Percentiles rank a stretch among this genome's conserved stretches.
Evolutionary conservation across 2,113 vertebrate genomes (phyloP).

Genomic region (Trogon melanurus): DNA sequence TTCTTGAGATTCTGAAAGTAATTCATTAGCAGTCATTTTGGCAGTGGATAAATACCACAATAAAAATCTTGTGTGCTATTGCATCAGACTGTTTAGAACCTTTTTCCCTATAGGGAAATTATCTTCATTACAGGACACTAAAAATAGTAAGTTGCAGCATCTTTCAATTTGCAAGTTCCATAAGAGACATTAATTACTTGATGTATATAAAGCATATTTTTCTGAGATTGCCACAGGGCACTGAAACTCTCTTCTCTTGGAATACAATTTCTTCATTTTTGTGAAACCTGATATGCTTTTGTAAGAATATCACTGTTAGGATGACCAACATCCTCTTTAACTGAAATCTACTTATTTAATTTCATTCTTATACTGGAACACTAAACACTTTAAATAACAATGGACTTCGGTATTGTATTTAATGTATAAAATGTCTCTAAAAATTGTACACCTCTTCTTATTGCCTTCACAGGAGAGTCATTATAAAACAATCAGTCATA

Average conservation of each 20-base stretch:
- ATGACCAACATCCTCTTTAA: neutral
- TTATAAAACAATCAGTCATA: neutral
- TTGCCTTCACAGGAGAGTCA: neutral
- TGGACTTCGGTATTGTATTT: neutral
- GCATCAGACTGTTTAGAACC: neutral
- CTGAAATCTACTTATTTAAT: neutral
- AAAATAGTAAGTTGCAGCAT: neutral
- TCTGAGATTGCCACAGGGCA: neutral
- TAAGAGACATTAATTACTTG: neutral
- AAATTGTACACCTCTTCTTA: neutral
- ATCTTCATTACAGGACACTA: slow-evolving; percentile 12
- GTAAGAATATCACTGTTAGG: neutral
- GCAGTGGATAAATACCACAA: neutral
- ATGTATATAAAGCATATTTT: neutral
- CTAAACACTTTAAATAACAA: neutral
- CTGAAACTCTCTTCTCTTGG: neutral
- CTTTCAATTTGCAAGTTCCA: neutral
- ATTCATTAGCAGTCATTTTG: neutral
- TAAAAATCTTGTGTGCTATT: neutral
- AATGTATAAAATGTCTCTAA: neutral
- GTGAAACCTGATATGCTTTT: neutral
- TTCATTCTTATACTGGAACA: neutral
- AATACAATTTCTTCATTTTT: neutral
- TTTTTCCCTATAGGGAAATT: neutral
- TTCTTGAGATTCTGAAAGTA: neutral